Evolutionary conservation across 2,888 invertebrate species (phyloP).

Genomic region (Drosophila falleni): DNA sequence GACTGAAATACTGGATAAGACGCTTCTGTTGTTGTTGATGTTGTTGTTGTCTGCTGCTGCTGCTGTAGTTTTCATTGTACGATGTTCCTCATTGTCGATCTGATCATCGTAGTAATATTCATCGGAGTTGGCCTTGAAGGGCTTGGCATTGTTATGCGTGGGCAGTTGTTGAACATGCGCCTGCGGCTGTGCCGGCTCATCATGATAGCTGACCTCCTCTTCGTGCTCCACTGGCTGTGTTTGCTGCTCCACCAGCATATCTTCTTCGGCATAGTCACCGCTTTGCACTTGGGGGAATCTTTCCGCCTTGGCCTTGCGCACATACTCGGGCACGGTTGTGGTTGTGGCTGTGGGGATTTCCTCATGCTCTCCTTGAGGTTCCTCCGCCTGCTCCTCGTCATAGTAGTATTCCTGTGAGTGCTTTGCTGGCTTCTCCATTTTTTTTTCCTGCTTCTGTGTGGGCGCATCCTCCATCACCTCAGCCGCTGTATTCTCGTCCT

Average conservation of each 20-base stretch:
- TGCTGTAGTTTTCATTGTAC: conserved; percentile 15
- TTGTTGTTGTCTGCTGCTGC: conserved; percentile 25
- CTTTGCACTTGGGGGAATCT: conserved; percentile 40
- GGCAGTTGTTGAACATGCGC: conserved; percentile 66
- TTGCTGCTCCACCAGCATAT: conserved; percentile 47
- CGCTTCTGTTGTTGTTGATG: conserved; percentile 34
- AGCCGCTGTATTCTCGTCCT: conserved; percentile 48
- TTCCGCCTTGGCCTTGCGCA: conserved; percentile 76
- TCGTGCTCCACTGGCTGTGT: conserved; percentile 35
- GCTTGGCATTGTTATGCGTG: conserved; percentile 36
- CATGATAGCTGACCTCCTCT: conserved; percentile 23
- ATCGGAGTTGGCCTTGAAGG: conserved; percentile 67
- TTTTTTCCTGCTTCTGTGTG: conserved; percentile 40
- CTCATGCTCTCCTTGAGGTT: conserved; percentile 15
- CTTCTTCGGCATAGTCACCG: conserved; percentile 71
- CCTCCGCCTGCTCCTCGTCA: conserved; percentile 44
- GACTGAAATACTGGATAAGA: conserved; percentile 38
- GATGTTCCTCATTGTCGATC: conserved; percentile 25
- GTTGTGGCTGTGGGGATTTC: conserved; percentile 39
- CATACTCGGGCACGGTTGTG: conserved; percentile 82
- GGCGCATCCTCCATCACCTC: conserved; percentile 55
- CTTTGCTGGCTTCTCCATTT: conserved; percentile 26
- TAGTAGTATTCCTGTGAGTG: conserved; percentile 58
- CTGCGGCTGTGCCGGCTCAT: conserved; percentile 65
- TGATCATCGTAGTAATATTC: conserved; percentile 81